Evolutionary conservation across 2,797 vertebrate genomes (phyloP), one percentile per base, ranked within the genome.

Genomic region (Gymnothorax reevesii): DNA sequence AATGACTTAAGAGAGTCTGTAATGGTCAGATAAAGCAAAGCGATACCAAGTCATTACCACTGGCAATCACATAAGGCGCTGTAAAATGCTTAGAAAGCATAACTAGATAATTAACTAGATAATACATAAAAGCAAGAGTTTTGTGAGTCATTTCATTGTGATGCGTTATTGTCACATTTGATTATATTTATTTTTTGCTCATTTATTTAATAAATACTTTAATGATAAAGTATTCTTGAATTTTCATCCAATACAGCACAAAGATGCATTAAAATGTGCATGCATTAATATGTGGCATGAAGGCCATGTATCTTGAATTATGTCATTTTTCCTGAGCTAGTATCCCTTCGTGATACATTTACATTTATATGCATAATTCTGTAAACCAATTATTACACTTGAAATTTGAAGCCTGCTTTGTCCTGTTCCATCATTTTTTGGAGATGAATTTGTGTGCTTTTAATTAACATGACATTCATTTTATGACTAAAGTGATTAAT

Each of bases 401-500:
- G 33, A 27, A 42, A 12, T 62, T 2, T 22, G 57, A 59, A 62
- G 9, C 13, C 7, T 83, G 82, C 82, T 62, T 62, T 60, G 13
- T 57, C n/a, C 25, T 83, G 27, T 73, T n/a, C 7, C 66, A n/a
- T 75, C 33, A 64, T 52, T 22, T 69, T 84, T 66, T n/a, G 62
- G 59, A 84, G 64, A 42, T 75, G 49, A n/a, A 75, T 60, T 25
- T 25, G 54, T 66, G 52, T 55, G 20, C 22, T 55, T 20, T 17
- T 73, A 73, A 85, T 85, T 85, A 85, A 73, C 69, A 85, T 85
- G 84, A 54, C 54, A 42, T 80, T 80, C 75, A 33, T 80, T 57
- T 86, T 33, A 79, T 49, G 54, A 80, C 57, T 79, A 49, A 80
- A 62, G 55, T 62, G 17, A 79, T 57, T 62, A 57, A 62, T 62